Evolutionary conservation across 2,113 vertebrate genomes (phyloP).

Genomic region (Takifugu bimaculatus): DNA sequence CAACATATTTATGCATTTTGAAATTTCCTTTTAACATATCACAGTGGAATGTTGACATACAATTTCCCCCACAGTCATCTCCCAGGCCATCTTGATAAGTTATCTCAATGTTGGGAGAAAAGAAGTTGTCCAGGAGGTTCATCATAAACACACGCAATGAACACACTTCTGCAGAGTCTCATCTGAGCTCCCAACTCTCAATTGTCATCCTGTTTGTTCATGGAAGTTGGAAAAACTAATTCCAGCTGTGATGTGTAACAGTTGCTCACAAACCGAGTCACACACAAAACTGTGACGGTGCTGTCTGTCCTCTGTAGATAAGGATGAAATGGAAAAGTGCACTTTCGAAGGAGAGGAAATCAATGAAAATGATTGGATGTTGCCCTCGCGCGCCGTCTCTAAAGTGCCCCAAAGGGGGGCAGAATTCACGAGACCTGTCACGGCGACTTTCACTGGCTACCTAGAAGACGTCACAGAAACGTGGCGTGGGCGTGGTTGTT

Average conservation of each 20-base stretch:
- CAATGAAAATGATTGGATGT: not conserved
- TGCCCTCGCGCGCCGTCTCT: no score
- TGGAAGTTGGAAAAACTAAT: constrained; percentile 25
- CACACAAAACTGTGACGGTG: constrained; percentile 4
- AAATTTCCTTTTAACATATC: not conserved
- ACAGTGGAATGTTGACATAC: constrained; percentile 15
- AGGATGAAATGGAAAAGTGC: constrained; percentile 1
- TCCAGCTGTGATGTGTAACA: constrained; percentile 6
- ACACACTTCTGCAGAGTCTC: constrained; percentile 22
- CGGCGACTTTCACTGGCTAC: no score
- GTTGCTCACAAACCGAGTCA: not conserved
- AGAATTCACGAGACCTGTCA: no score
- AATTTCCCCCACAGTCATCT: constrained; percentile 37
- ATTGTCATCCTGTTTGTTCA: not conserved
- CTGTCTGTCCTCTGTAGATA: not conserved
- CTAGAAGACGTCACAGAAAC: constrained; percentile 39
- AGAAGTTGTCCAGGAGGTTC: constrained; percentile 49
- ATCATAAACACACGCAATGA: constrained; percentile 54
- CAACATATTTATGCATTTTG: no score
- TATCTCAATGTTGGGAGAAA: constrained; percentile 64
- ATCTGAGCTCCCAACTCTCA: constrained; percentile 1
- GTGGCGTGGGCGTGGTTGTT: constrained; percentile 32
- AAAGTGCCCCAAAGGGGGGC: no score
- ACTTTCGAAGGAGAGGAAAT: constrained; percentile 8
- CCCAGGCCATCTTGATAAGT: constrained; percentile 26